Evolutionary conservation across 2,888 invertebrate genomes (phyloP).

Genomic region (Amblyjoppa fuscipennis): DNA sequence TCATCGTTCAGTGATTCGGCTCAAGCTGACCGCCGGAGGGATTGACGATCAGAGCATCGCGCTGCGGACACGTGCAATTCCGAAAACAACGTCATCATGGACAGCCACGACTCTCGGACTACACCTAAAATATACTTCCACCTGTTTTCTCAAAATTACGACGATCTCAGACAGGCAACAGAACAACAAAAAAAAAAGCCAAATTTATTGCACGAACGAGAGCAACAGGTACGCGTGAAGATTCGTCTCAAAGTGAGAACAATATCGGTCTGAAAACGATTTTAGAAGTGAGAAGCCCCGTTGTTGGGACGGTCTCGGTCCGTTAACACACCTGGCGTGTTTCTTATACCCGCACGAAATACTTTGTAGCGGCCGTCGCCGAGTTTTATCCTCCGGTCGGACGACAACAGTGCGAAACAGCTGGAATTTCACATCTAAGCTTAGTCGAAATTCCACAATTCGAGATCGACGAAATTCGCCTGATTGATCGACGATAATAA

Average conservation of each 20-base stretch:
- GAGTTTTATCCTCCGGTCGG: background rate
- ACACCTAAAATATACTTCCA: background rate
- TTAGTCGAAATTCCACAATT: background rate
- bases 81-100: background rate
- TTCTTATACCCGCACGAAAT: slow-evolving; percentile 18
- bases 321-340: slow-evolving; percentile 45
- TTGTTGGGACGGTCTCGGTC: slow-evolving; percentile 45
- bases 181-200: background rate
- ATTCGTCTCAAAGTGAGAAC: background rate
- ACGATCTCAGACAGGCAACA: background rate
- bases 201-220: background rate
- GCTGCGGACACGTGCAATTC: background rate
- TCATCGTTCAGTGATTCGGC: background rate
- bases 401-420: background rate
- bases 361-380: background rate
- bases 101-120: background rate
- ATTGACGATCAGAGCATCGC: background rate
- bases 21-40: background rate
- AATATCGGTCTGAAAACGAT: background rate
- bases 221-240: background rate
- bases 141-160: background rate
- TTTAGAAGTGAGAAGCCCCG: slow-evolving; percentile 35
- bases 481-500: background rate
- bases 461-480: background rate
- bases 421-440: background rate